Evolutionary conservation across 2,113 vertebrate genomes (phyloP), one percentile per base, ranked within the genome.

Genomic region (Callithrix jacchus): DNA sequence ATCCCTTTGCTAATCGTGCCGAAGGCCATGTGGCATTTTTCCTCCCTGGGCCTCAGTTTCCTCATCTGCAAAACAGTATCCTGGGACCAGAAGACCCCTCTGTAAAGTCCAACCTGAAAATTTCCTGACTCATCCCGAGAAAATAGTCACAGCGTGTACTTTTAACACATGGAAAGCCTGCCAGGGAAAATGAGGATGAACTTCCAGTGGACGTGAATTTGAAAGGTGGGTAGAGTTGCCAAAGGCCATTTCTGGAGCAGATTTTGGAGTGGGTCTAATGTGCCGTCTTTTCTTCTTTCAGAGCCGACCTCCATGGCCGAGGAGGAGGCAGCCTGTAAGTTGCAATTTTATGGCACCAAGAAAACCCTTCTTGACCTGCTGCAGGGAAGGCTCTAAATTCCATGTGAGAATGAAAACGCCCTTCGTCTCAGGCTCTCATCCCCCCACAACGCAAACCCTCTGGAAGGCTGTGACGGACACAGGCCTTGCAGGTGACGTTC

Each of bases 361-460:
- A 81, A n/a, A 37, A n/a, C 23, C 21, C 47, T 30, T 42, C 30
- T 2, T 7, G 37, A 35, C 3, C 23, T 8, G 7, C n/a, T 25
- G 20, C 14, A 8, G 6, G 13, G 23, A 5, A 11, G 12, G 61
- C 61, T 27, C 14, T 11, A 13, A 42, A 2, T 4, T 20, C 58
- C 7, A 5, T 1, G 45, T 23, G 2, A 4, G 37, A 14, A 27
- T 14, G 61, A 32, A 12, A 25, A 17, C 0, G 6, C 0, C 37
- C 66, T 18, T n/a, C 1, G 1, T 8, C 40, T 9, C 10, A 13
- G 32, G 40, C n/a, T 20, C 10, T 27, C 0, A 0, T 40, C n/a
- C 54, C 35, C 14, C 0, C 0, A 21, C 21, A 70, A 13, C 0
- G 6, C 37, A 77, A 32, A 20, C 27, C 1, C 35, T 23, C 23